phyloP scores from a whole-genome alignment of 1,140 invertebrate genomes.

The Scaptomyza graminum region DNA sequence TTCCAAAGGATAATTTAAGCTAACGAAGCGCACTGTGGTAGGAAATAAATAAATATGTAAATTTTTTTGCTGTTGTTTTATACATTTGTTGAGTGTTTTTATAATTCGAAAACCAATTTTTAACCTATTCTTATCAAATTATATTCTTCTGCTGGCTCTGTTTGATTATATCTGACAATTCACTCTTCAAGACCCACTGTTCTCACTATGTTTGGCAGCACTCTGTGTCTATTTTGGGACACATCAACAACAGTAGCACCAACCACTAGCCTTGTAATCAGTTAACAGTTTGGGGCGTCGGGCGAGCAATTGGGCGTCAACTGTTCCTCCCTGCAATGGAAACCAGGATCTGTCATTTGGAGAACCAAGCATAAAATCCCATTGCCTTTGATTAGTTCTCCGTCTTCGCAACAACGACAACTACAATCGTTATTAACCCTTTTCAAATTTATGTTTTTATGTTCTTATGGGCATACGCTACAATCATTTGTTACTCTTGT shows the following conservation, averaged over 20 bases:
- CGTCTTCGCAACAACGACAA: slow-evolving; percentile 14
- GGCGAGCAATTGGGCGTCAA: slow-evolving; percentile 19
- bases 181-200: too few relatives aligned
- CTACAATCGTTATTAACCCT: slow-evolving; percentile 25
- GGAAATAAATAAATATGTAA: too few relatives aligned
- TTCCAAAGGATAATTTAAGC: background rate
- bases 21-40: slow-evolving; percentile 9
- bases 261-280: slow-evolving; percentile 15
- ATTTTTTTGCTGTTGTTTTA: background rate
- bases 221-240: slow-evolving; percentile 56
- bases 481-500: background rate
- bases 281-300: slow-evolving; percentile 19
- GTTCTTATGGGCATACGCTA: background rate
- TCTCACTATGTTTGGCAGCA: too few relatives aligned
- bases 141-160: too few relatives aligned
- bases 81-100: background rate
- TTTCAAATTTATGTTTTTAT: slow-evolving; percentile 1
- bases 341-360: background rate
- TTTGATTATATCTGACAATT: too few relatives aligned
- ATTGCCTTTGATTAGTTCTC: slow-evolving; percentile 66
- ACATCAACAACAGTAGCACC: slow-evolving; percentile 7
- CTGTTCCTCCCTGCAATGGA: slow-evolving; percentile 1
- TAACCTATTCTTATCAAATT: too few relatives aligned
- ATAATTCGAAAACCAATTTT: too few relatives aligned
- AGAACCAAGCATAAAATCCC: slow-evolving; percentile 37